These are phyloP conservation scores for Liasis olivaceus DNA, from an alignment of 2,797 vertebrate species.

Conservation along the genomic window DNA sequence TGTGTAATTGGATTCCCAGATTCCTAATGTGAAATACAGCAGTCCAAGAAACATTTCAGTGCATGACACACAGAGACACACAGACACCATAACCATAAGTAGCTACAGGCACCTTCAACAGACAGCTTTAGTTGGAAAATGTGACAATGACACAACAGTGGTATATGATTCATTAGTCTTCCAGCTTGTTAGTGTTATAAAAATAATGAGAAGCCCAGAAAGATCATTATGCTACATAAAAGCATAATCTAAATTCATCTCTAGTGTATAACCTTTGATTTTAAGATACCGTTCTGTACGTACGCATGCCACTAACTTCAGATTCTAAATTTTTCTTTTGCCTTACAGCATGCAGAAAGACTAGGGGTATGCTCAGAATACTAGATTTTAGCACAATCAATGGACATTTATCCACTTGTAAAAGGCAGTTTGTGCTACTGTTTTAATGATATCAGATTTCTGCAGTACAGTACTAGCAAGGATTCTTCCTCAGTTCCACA, in stretches of 20 bases:
- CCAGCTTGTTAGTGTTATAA: conserved; percentile 46
- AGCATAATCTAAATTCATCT: conserved; percentile 46
- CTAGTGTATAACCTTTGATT: conserved; percentile 36
- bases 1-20: conserved; percentile 11
- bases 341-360: conserved; percentile 12
- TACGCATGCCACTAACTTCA: conserved; percentile 12
- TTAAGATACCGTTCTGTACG: neutral
- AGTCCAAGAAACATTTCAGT: conserved; percentile 31
- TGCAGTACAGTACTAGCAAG: neutral
- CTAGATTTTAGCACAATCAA: neutral
- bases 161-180: conserved; percentile 58
- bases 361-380: neutral
- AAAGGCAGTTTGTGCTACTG: neutral
- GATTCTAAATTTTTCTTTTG: conserved; percentile 7
- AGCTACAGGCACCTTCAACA: conserved; percentile 39
- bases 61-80: neutral
- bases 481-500: neutral
- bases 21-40: conserved; percentile 1
- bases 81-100: neutral
- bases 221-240: conserved; percentile 37
- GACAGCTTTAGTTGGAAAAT: conserved; percentile 51
- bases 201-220: conserved; percentile 47
- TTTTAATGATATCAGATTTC: neutral
- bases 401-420: neutral
- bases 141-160: conserved; percentile 41